Conservation (phyloP, 2,797 vertebrate species). For the Protonibea diacanthus region DNA sequence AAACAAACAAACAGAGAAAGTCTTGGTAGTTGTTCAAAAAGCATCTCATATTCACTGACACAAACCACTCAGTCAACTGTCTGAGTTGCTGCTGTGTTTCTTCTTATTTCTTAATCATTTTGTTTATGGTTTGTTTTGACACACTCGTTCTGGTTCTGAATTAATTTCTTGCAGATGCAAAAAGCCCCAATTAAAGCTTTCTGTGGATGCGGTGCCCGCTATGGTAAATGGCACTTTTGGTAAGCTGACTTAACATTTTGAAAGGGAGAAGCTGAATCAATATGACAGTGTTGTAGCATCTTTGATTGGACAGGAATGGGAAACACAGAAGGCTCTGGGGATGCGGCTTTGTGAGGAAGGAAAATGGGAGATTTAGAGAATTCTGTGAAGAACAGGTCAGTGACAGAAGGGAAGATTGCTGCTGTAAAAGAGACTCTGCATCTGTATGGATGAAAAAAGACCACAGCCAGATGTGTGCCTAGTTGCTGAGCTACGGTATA, state of each 20-base stretch:
- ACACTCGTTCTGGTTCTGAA: constrained; percentile 37
- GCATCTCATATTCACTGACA: constrained; percentile 38
- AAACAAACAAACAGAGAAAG: constrained; percentile 60
- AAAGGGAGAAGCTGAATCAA: constrained; percentile 46
- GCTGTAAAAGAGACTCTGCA: constrained; percentile 17
- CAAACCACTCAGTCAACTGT: constrained; percentile 52
- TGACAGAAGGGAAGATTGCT: constrained; percentile 2
- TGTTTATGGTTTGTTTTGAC: constrained; percentile 48
- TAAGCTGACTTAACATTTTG: constrained; percentile 54
- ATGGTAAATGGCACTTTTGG: constrained; percentile 42
- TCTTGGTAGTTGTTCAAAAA: constrained; percentile 43
- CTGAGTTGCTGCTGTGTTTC: constrained; percentile 40
- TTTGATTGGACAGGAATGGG: constrained; percentile 42
- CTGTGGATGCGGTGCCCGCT: constrained; percentile 1
- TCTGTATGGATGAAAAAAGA: constrained; percentile 1
- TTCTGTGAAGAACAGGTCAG: constrained; percentile 7
- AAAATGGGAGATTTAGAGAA: constrained; percentile 20
- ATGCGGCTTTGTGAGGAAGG: constrained; percentile 12
- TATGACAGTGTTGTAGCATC: constrained; percentile 36
- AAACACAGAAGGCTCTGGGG: constrained; percentile 25
- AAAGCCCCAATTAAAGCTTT: constrained; percentile 33
- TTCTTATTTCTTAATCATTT: constrained; percentile 37
- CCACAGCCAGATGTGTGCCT: not conserved
- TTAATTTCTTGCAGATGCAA: constrained; percentile 51
- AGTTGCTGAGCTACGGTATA: not conserved